Conservation (phyloP, 2,797 vertebrate genomes). For the Australoheros facetus region DNA sequence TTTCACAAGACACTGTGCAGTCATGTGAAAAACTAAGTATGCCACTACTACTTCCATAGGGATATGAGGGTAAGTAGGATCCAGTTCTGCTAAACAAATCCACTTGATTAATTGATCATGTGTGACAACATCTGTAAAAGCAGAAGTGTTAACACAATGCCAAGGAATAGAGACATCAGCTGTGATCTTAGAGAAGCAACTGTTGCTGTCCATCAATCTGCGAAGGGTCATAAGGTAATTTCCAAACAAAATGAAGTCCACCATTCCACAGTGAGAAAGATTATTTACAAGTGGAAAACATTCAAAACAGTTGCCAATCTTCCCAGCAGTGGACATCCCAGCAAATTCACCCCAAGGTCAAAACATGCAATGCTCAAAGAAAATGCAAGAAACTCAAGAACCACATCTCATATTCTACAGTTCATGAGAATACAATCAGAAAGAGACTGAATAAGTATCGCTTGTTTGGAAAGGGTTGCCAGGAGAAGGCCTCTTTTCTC, state of each 20-base stretch:
- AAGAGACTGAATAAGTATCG: too few species aligned
- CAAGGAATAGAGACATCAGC: not conserved
- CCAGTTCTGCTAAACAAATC: too few species aligned
- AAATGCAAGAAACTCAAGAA: not conserved
- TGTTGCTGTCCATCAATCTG: constrained; percentile 1
- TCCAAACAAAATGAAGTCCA: not conserved
- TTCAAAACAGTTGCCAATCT: not conserved
- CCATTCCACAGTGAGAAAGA: not conserved
- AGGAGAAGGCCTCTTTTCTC: not conserved
- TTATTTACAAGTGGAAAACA: not conserved
- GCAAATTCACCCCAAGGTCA: not conserved
- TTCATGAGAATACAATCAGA: too few species aligned
- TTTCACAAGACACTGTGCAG: too few species aligned
- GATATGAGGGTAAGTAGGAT: too few species aligned
- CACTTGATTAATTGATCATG: too few species aligned
- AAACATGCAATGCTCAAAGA: not conserved
- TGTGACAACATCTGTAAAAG: too few species aligned
- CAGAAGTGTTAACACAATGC: too few species aligned
- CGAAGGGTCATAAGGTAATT: not conserved
- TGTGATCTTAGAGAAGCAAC: not conserved
- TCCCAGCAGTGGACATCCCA: not conserved
- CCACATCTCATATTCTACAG: not conserved
- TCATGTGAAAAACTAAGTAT: not conserved
- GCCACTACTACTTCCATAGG: not conserved
- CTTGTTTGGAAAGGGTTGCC: too few species aligned